Evolutionary conservation across 2,113 vertebrate species (phyloP), one percentile per base, ranked within the genome.

Genomic region (Malurus melanocephalus): DNA sequence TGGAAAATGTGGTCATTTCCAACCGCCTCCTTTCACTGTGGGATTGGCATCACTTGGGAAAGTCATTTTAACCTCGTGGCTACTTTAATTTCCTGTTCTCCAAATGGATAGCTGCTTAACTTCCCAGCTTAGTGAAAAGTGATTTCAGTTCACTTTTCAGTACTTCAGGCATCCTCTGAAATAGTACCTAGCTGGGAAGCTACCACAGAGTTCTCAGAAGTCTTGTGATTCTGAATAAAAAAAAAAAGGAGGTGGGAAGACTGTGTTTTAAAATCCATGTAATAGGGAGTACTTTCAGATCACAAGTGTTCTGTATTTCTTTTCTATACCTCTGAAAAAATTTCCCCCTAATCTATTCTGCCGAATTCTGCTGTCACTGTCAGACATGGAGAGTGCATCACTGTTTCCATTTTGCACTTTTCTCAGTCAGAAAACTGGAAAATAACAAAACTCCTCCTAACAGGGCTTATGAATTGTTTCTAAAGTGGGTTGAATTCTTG

Each of bases 41-140:
- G 89, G 65, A 72, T 93, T 95, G 90, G 86, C 88, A 86, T 88
- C 83, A 18, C 46, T 86, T 71, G 55, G 48, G 57, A 91, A 17
- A 84, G 59, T 88, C 84, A 91, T 93, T 93, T 92, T 88, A 88
- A 86, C 92, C 77, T 72, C 85, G 61, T 88, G 73, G 85, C 83
- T 94, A 59, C 73, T 92, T 92, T 86, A 83, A 93, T 95, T 96
- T 96, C 88, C 89, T 96, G 85, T 80, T 89, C 76, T 78, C 45
- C 81, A 80, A 88, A 77, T 84, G 85, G 80, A 90, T 89, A 92
- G 90, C 85, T 94, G 90, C 86, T 92, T 75, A 68, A 79, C 53
- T 88, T 88, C 43, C 30, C 53, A 79, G 51, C 23, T 83, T 89
- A 78, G 53, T 28, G 76, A 87, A 22, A 42, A 53, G 60, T 74